Percentiles rank a stretch among this genome's conserved stretches.
phyloP scores from a whole-genome alignment of 2,113 vertebrate species.

The Clinocottus analis region DNA sequence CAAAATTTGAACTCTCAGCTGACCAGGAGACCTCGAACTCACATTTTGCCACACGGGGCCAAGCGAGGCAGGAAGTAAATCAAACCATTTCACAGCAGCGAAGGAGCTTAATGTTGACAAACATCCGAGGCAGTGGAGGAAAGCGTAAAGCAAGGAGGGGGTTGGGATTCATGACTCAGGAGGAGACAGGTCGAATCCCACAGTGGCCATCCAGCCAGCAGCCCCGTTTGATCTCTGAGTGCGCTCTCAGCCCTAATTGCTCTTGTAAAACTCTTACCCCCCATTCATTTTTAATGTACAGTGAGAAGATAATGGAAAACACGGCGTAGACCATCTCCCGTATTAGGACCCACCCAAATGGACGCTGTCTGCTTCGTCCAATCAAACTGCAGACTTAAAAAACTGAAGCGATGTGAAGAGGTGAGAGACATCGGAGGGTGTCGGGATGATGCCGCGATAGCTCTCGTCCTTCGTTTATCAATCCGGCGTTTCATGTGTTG shows the following conservation, averaged over 20 bases:
- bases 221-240: constrained; percentile 71
- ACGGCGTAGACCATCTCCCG: constrained; percentile 30
- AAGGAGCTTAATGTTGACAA: constrained; percentile 37
- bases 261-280: constrained; percentile 74
- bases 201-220: constrained; percentile 48
- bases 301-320: constrained; percentile 81
- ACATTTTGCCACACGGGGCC: not conserved
- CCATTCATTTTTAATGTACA: constrained; percentile 84
- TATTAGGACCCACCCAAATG: constrained; percentile 54
- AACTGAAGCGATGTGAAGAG: constrained; percentile 53
- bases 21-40: constrained; percentile 28
- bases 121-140: constrained; percentile 12
- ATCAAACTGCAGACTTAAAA: constrained; percentile 57
- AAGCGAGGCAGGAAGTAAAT: not conserved
- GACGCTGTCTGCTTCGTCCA: constrained; percentile 38
- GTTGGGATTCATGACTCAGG: constrained; percentile 57
- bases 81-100: not conserved
- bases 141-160: not conserved
- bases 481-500: constrained; percentile 70
- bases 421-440: constrained; percentile 53
- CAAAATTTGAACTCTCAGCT: constrained; percentile 52
- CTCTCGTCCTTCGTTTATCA: constrained; percentile 76
- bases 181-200: constrained; percentile 61
- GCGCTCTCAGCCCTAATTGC: constrained; percentile 79
- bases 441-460: constrained; percentile 60